Evolutionary conservation across 2,113 vertebrate genomes (phyloP).

Genomic region (Mionectes macconnelli): DNA sequence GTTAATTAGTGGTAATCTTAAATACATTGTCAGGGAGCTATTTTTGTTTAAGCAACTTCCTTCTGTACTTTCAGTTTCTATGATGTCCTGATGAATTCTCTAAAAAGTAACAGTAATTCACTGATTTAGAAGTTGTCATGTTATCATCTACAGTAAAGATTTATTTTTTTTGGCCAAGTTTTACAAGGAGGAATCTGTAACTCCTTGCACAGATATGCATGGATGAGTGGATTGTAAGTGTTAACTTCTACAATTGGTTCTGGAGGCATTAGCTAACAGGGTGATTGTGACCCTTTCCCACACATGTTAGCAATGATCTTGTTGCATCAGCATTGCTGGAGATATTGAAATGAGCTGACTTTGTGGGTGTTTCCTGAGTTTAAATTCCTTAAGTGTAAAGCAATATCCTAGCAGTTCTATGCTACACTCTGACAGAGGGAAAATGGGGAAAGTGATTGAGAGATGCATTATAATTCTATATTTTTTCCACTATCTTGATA

Average conservation of each 20-base stretch:
- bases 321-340: conserved; percentile 46
- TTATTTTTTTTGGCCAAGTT: neutral
- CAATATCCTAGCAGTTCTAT: conserved; percentile 36
- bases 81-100: neutral
- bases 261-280: conserved; percentile 43
- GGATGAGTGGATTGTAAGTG: conserved; percentile 40
- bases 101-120: neutral
- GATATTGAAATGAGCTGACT: conserved; percentile 39
- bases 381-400: conserved; percentile 59
- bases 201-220: neutral
- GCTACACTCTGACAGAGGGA: neutral
- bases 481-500: neutral
- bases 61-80: neutral
- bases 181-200: neutral
- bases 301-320: conserved; percentile 40
- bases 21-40: neutral
- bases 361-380: conserved; percentile 36
- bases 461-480: neutral
- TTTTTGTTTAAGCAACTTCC: neutral
- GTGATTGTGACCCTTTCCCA: conserved; percentile 41
- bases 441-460: neutral
- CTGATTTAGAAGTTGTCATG: neutral
- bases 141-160: neutral
- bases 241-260: conserved; percentile 55
- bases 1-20: neutral